A percentile compares a stretch with the other conserved stretches of the same genome.
Evolutionary conservation across 2,113 vertebrate genomes (phyloP).

Genomic region (Camelus dromedarius): DNA sequence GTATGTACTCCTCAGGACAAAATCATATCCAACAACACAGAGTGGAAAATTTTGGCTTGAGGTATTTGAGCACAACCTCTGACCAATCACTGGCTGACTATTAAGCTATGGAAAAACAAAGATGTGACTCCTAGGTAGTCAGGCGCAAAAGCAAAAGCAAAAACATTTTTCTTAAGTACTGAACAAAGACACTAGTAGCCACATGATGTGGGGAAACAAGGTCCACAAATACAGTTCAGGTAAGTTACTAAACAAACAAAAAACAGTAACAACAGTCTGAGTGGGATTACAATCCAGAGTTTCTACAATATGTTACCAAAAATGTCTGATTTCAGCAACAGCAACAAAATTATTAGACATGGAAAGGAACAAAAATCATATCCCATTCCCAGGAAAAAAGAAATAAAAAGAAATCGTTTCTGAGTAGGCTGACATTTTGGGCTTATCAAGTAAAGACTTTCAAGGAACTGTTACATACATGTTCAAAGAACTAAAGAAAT

Average conservation of each 20-base stretch:
- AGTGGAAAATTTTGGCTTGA: neutral
- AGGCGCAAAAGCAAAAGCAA: neutral
- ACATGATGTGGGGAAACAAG: neutral
- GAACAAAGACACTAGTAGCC: neutral
- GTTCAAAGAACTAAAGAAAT: constrained; percentile 31
- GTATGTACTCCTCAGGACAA: neutral
- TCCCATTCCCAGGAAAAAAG: neutral
- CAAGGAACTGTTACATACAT: neutral
- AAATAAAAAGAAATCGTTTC: neutral
- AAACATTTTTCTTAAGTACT: neutral
- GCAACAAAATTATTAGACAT: neutral
- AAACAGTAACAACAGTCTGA: neutral
- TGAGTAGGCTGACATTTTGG: neutral
- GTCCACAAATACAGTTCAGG: neutral
- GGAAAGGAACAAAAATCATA: neutral
- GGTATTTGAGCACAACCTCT: neutral
- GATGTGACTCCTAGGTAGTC: neutral
- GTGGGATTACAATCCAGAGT: neutral
- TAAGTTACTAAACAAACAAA: neutral
- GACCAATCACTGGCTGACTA: neutral
- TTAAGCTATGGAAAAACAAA: neutral
- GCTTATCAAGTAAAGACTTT: neutral
- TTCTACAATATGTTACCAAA: neutral
- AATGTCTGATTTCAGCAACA: neutral
- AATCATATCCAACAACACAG: neutral